A percentile compares a stretch with the other conserved stretches of the same genome.
These are phyloP conservation scores for Formica aserva DNA, from an alignment of 2,888 invertebrate genomes.

Conservation along the genomic window DNA sequence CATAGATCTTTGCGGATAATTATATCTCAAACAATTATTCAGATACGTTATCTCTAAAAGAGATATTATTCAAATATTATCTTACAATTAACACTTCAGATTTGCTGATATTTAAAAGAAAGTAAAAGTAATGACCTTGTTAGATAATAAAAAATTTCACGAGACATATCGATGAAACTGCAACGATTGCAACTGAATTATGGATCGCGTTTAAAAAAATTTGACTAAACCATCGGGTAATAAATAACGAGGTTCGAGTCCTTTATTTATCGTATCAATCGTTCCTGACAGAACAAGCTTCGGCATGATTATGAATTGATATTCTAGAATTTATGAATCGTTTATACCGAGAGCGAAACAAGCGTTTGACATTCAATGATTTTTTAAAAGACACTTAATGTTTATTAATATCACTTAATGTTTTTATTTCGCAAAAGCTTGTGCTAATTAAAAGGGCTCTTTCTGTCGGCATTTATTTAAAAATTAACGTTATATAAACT, in stretches of 20 bases:
- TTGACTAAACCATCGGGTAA: background rate
- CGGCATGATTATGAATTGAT: background rate
- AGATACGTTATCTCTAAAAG: background rate
- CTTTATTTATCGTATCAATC: conserved; percentile 4
- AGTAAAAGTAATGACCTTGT: background rate
- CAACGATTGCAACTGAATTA: background rate
- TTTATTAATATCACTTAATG: background rate
- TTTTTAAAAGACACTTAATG: background rate
- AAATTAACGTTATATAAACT: background rate
- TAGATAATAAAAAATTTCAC: background rate
- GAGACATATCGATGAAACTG: background rate
- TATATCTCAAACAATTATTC: background rate
- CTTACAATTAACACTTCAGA: background rate
- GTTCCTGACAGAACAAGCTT: background rate
- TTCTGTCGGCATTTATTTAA: background rate
- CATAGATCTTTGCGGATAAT: background rate
- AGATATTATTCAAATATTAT: background rate
- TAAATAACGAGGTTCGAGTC: background rate
- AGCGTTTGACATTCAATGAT: background rate
- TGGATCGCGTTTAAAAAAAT: background rate
- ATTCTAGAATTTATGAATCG: background rate
- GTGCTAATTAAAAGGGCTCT: background rate
- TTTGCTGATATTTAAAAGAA: background rate
- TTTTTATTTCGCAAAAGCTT: background rate
- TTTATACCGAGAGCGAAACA: background rate